These are phyloP conservation scores for Acrossocheilus fasciatus DNA, from an alignment of 2,797 vertebrate genomes.

Conservation along the genomic window DNA sequence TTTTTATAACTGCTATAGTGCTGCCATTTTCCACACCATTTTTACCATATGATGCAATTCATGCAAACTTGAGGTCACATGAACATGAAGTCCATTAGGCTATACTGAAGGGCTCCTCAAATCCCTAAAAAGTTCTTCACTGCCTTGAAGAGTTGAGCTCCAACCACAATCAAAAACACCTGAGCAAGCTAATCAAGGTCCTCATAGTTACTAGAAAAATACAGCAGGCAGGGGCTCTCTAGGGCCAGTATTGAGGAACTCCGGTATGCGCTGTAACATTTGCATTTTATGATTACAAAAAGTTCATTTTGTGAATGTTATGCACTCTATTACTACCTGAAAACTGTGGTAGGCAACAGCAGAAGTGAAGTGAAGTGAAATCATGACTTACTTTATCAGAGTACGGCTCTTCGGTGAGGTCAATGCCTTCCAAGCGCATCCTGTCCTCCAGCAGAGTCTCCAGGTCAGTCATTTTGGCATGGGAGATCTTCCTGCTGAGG, in stretches of 20 bases:
- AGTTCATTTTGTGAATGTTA: neutral
- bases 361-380: neutral
- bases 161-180: neutral
- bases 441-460: conserved; percentile 88
- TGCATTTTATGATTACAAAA: neutral
- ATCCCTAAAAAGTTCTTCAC: neutral
- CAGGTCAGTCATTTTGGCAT: conserved; percentile 85
- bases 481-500: conserved; percentile 81
- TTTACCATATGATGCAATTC: neutral
- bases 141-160: neutral
- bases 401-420: conserved; percentile 96
- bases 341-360: neutral
- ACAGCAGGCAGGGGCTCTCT: neutral
- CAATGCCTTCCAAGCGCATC: conserved; percentile 88
- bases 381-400: conserved; percentile 90
- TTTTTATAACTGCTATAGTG: neutral
- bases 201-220: neutral
- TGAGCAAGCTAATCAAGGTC: neutral
- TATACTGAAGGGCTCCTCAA: neutral
- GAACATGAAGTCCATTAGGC: neutral
- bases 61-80: conserved; percentile 5
- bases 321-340: neutral
- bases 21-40: neutral
- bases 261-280: neutral
- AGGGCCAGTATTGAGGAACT: neutral